Evolutionary conservation across 2,888 invertebrate species (phyloP).

Genomic region (Campopleginae sp.): DNA sequence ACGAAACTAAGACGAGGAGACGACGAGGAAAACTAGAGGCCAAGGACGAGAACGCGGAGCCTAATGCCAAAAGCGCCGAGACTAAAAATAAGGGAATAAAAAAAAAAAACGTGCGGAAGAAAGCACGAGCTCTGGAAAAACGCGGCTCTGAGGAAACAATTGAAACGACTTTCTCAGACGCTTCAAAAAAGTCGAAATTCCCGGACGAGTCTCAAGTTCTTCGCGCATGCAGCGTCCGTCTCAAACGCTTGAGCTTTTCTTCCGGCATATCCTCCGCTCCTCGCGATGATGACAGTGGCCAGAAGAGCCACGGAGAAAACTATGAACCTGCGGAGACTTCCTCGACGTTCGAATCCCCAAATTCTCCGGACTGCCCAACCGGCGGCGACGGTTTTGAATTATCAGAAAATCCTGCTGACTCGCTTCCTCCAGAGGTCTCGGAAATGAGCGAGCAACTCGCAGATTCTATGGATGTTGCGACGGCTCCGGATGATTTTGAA

Average conservation of each 20-base stretch:
- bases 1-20: background rate
- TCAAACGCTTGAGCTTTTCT: constrained; percentile 10
- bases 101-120: background rate
- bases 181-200: background rate
- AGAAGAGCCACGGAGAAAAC: background rate
- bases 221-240: constrained; percentile 23
- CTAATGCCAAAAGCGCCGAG: constrained; percentile 2
- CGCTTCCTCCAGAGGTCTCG: background rate
- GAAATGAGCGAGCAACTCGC: background rate
- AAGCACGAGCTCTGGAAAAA: background rate
- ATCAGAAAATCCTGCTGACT: background rate
- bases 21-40: background rate
- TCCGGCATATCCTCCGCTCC: background rate
- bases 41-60: constrained; percentile 54
- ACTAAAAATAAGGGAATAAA: background rate
- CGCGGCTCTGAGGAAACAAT: background rate
- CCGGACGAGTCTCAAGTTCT: background rate
- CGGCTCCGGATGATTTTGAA: background rate
- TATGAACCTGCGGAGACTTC: background rate
- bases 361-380: background rate
- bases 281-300: background rate
- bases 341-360: background rate
- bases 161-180: background rate
- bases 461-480: background rate
- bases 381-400: background rate